Percentiles rank a stretch among this genome's conserved stretches.
Conservation (phyloP, 2,113 vertebrate genomes). For the Sceloporus tristichus region DNA sequence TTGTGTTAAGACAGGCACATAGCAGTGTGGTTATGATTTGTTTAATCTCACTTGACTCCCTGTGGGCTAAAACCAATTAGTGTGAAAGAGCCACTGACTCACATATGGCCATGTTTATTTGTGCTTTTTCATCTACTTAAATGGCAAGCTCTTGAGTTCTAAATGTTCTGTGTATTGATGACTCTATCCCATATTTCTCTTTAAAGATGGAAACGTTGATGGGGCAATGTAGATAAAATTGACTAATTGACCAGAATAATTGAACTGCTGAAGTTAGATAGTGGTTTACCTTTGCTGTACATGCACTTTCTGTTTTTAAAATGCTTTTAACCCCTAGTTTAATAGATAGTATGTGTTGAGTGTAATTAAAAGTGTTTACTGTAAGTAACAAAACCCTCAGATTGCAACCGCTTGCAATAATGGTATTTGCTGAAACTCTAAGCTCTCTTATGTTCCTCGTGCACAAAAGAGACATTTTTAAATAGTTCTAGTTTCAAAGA, state of each 20-base stretch:
- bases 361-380: slow-evolving; percentile 76
- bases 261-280: slow-evolving; percentile 75
- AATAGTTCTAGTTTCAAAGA: slow-evolving; percentile 28
- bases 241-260: slow-evolving; percentile 83
- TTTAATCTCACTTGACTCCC: slow-evolving; percentile 79
- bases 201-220: slow-evolving; percentile 88
- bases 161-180: slow-evolving; percentile 89
- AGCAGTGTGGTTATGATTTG: slow-evolving; percentile 81
- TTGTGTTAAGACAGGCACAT: slow-evolving; percentile 82
- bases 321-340: slow-evolving; percentile 79
- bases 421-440: slow-evolving; percentile 42
- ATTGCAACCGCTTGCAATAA: slow-evolving; percentile 50
- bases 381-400: slow-evolving; percentile 62
- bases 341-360: slow-evolving; percentile 81
- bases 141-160: slow-evolving; percentile 85
- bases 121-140: slow-evolving; percentile 92
- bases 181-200: slow-evolving; percentile 85
- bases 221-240: slow-evolving; percentile 86
- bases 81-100: slow-evolving; percentile 84
- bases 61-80: slow-evolving; percentile 87
- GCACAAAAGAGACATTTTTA: slow-evolving; percentile 48
- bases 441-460: slow-evolving; percentile 24
- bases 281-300: slow-evolving; percentile 84
- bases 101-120: slow-evolving; percentile 90
- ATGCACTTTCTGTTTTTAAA: slow-evolving; percentile 81